Base-by-base conservation (phyloP, 2,113 vertebrate genomes). In the Ammodytes marinus region DNA sequence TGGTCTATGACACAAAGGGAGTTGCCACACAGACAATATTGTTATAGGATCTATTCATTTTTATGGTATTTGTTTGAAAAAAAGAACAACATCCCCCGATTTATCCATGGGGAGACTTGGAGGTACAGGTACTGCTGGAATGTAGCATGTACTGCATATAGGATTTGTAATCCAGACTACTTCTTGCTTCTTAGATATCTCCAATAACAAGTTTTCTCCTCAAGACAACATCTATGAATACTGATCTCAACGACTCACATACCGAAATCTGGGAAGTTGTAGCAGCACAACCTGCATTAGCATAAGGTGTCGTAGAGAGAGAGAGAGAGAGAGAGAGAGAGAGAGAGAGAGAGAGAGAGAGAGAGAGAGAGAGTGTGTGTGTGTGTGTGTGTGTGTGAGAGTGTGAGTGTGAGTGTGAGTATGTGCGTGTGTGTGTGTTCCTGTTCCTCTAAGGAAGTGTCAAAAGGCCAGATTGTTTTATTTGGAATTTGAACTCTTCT, bases 401-500 rank as follows among this genome's bases (percentile, higher is more conserved):
- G 27, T 27, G 27, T 27, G 27, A 27, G 27, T 68, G 15, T n/a
- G 50, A 3, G 13, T 46, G 11, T 17, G 13, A 35, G 11, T 17
- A 2, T 11, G 10, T 59, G 37, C 19, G 42, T 60, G 57, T 50
- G 69, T 52, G 42, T 70, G 52, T 47, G 27, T 60, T 9, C 0
- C 0, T 50, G 52, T 60, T 8, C 27, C 45, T 57, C 2, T 0
- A 9, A 13, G 53, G 40, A 13, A 3, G 40, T 73, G 75, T 69
- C 74, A 84, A 73, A 72, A 27, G 49, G 15, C 61, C 68, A 70
- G 9, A 71, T 19, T 5, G 2, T 65, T 83, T 77, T 43, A 15
- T 60, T 17, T 64, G 52, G n/a, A 45, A 12, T 53, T 57, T 70
- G 27, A 82, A 77, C 53, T 58, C 53, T 42, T 35, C 19, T 37